Conservation (phyloP, 2,797 vertebrate species). For the Acanthornis magna region DNA sequence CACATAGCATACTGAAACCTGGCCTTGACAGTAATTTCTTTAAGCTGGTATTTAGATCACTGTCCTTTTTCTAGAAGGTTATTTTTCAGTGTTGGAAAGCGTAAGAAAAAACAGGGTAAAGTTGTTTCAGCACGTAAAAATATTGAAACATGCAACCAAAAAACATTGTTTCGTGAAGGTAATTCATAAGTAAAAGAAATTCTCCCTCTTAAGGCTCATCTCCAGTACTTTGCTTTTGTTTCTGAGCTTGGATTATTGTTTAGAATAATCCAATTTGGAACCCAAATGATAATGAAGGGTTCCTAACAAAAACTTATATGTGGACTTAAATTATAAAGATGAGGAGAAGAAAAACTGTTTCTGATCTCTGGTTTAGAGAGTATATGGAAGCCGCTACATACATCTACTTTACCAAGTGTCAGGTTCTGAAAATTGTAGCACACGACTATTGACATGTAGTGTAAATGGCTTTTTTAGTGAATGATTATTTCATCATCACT, state of each 20-base stretch:
- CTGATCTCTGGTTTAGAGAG: not conserved
- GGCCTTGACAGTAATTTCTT: not conserved
- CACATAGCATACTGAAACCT: not conserved
- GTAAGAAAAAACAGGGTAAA: not conserved
- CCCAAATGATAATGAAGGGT: not conserved
- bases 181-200: not conserved
- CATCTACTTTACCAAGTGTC: not conserved
- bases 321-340: not conserved
- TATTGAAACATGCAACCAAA: not conserved
- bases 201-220: not conserved
- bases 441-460: not conserved
- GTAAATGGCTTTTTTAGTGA: not conserved
- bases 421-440: not conserved
- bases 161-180: not conserved
- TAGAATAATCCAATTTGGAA: not conserved
- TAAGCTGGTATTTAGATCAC: not conserved
- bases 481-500: not conserved
- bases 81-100: not conserved
- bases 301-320: not conserved
- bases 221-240: not conserved
- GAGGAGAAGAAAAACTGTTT: not conserved
- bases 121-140: not conserved
- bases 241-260: not conserved
- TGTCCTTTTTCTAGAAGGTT: not conserved
- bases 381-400: not conserved